Percentiles rank a stretch among this genome's conserved stretches.
These are phyloP conservation scores for Stenolophus ochropezus DNA, from an alignment of 2,888 invertebrate species.

Conservation along the genomic window DNA sequence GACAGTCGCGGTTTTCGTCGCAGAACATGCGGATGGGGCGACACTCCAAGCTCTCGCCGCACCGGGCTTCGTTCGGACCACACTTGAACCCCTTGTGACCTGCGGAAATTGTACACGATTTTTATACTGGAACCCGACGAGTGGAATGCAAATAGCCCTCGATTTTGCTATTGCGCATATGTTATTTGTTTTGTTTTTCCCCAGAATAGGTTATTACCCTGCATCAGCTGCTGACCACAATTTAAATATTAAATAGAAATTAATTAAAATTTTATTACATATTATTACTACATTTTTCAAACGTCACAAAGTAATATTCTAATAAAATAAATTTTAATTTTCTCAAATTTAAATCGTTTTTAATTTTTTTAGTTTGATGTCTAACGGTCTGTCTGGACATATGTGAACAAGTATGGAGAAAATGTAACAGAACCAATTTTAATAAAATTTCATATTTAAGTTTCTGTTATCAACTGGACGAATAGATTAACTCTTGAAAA, in stretches of 20 bases:
- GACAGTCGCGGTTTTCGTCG: conserved; percentile 80
- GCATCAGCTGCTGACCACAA: not conserved
- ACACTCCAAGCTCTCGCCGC: conserved; percentile 78
- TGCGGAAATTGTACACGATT: conserved; percentile 63
- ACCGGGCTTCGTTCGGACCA: conserved; percentile 81
- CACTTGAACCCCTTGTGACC: conserved; percentile 80
- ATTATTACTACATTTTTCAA: too few species aligned
- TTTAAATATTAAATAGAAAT: not conserved
- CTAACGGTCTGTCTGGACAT: too few species aligned
- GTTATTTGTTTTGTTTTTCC: not conserved
- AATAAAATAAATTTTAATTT: too few species aligned
- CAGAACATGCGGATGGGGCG: conserved; percentile 79
- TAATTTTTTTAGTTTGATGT: too few species aligned
- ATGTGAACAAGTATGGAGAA: too few species aligned
- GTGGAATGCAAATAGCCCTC: not conserved
- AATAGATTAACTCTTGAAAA: too few species aligned
- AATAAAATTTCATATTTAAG: too few species aligned
- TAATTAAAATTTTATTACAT: too few species aligned
- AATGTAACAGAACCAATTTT: too few species aligned
- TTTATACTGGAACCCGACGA: not conserved
- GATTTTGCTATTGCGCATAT: not conserved
- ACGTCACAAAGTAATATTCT: too few species aligned
- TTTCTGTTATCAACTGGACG: too few species aligned
- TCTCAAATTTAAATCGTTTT: too few species aligned
- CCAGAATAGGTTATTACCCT: not conserved